Evolutionary conservation across 2,888 invertebrate genomes (phyloP), one percentile per base, ranked within the genome.

Genomic region (Leucania comma): DNA sequence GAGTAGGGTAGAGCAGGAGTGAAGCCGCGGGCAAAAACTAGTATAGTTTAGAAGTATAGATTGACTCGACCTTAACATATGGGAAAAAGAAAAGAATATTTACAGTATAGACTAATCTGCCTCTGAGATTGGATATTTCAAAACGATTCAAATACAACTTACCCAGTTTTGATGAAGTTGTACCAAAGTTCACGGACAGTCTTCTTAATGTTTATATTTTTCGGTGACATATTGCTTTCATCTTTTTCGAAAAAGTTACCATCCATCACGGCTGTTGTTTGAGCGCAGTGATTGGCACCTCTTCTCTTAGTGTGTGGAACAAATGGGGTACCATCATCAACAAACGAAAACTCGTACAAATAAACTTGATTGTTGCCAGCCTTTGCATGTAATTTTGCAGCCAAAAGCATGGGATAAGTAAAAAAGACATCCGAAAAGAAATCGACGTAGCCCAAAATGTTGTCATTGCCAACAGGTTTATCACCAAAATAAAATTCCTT

Each of bases 391-490:
- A 88, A 63, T 26, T 83, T 80, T 3, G 85, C 83, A 8, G 86
- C 80, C 68, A 81, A 78, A 38, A 88, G 53, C 12, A 81, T 78
- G 9, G 82, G 67, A 57, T 84, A 82, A 6, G 63, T 75, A 68
- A 89, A 89, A 5, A 87, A 56, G 5, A 83, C 70, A 95, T 97
- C 93, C 14, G 88, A 79, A 58, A 84, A 85, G 51, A 79, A 90
- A 50, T 88, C 73, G 0, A 90, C 68, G 56, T 81, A 90, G 9
- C 57, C 54, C 32, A 85, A 75, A 59, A 86, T 58, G 51, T 75
- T 86, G 2, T 78, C 70, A 6, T 83, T 71, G 5, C 67, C 68
- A 4, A 89, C 73, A 32, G 72, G 67, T 64, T 86, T 59, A 6
- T 83, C 57, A 22, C 89, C 90, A 72, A 89, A 89, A 59, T 87